Conservation (phyloP, 2,888 invertebrate species). For the Drepanosiphum platanoidis region DNA sequence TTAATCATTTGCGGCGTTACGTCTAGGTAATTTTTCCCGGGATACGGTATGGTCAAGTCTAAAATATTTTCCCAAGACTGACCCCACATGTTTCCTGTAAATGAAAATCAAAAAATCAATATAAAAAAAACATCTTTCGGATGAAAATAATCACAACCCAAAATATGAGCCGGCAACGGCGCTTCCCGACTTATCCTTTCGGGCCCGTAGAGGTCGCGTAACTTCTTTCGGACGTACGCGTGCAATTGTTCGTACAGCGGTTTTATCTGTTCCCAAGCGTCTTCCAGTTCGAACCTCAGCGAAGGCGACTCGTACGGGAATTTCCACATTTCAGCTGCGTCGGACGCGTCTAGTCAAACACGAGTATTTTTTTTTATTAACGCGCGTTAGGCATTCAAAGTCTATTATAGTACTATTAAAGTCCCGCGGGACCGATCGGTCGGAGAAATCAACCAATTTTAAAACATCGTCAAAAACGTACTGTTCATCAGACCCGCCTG, state of each 20-base stretch:
- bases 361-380: no score
- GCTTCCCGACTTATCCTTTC: conserved; percentile 82
- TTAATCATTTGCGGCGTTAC: conserved; percentile 84
- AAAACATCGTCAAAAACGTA: conserved; percentile 72
- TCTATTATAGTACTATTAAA: no score
- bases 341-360: conserved; percentile 78
- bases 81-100: conserved; percentile 85
- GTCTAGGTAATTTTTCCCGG: conserved; percentile 83
- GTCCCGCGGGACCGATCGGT: no score
- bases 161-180: conserved; percentile 84
- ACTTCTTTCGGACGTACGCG: conserved; percentile 85
- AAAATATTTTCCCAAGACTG: conserved; percentile 87
- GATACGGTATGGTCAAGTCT: conserved; percentile 85
- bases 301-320: conserved; percentile 83
- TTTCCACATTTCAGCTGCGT: conserved; percentile 90
- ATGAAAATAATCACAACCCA: conserved; percentile 68
- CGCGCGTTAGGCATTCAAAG: background rate
- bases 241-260: conserved; percentile 89
- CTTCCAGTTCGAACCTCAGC: conserved; percentile 81
- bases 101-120: background rate
- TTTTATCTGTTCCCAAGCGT: conserved; percentile 84
- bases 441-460: background rate
- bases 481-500: conserved; percentile 84
- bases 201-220: conserved; percentile 85
- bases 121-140: background rate